Conservation (phyloP, 2,888 invertebrate species). For the Drosophila suboccidentalis region DNA sequence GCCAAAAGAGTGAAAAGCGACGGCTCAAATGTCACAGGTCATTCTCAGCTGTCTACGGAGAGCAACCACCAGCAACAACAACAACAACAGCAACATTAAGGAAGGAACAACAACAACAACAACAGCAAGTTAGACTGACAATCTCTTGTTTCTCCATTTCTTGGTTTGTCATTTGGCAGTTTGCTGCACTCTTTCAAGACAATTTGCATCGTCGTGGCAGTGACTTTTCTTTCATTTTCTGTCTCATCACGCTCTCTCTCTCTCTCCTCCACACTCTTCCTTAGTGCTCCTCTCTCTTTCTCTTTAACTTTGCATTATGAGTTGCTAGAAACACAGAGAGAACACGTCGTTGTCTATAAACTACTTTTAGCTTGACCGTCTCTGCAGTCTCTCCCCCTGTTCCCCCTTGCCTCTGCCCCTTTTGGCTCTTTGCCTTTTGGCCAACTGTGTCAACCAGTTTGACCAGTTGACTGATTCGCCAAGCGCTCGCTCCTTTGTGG, state of each 20-base stretch:
- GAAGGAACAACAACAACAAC: background rate
- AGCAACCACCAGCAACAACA: background rate
- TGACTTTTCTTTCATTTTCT: constrained; percentile 45
- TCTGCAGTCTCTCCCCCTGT: constrained; percentile 18
- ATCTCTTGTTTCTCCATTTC: constrained; percentile 35
- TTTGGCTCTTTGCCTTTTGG: constrained; percentile 43
- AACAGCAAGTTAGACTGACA: constrained; percentile 1
- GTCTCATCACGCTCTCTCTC: constrained; percentile 22
- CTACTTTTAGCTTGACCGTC: constrained; percentile 53
- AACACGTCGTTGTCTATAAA: constrained; percentile 51
- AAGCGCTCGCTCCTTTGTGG: constrained; percentile 53
- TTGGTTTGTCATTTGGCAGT: constrained; percentile 48
- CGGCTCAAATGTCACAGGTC: constrained; percentile 57
- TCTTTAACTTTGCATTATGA: constrained; percentile 44
- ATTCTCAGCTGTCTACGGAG: constrained; percentile 7
- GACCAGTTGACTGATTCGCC: constrained; percentile 64
- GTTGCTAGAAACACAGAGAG: constrained; percentile 26
- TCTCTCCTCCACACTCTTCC: no score
- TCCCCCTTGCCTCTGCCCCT: background rate
- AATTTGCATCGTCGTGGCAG: constrained; percentile 45
- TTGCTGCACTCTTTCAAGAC: constrained; percentile 37
- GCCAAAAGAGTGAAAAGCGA: constrained; percentile 26
- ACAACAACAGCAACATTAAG: background rate
- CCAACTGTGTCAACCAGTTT: constrained; percentile 77
- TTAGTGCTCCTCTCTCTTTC: background rate